Evolutionary conservation across 2,797 vertebrate species (phyloP), one percentile per base, ranked within the genome.

Genomic region (Naso thynnoides): DNA sequence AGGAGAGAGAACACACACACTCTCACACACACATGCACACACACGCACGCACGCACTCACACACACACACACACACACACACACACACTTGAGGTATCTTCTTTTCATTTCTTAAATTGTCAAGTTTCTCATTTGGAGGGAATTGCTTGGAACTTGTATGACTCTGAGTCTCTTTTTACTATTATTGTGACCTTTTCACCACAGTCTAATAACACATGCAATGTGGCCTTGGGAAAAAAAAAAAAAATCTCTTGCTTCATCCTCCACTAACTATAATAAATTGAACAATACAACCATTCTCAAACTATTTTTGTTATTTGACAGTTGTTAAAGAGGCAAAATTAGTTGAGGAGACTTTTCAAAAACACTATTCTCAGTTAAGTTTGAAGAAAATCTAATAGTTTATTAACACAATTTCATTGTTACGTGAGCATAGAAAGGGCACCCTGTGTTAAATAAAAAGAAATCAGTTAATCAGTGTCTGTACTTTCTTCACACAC

Each of bases 121-220:
- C 63, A 66, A 63, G 62, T 78, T 84, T 88, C 76, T 89, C 80
- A 90, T 87, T 89, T 84, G 70, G 58, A 53, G 81, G 72, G 86
- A 86, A 90, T 87, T 81, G 87, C 78, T 78, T 62, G 78, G 88
- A 90, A 90, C 86, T 71, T 67, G 68, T 79, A 75, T 56, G 59
- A 76, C 70, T 73, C 42, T 21, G 52, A 58, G 24, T 62, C 41
- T 73, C 68, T 24, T 21, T 79, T 71, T 69, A 53, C 67, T 85
- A 70, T 78, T 14, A 47, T 1, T 38, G 55, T 79, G 62, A 85
- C 78, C 80, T 85, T 79, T 86, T 85, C 82, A 77, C 58, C 63
- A 58, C 42, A 15, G 52, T 57, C n/a, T 66, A 53, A 67, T 45
- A 27, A 73, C 31, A 2, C 14, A 57, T 68, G 52, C 23, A 31